A percentile compares a stretch with the other conserved stretches of the same genome.
Conservation (phyloP, 1,140 invertebrate species). For the Drosophila mojavensis region DNA sequence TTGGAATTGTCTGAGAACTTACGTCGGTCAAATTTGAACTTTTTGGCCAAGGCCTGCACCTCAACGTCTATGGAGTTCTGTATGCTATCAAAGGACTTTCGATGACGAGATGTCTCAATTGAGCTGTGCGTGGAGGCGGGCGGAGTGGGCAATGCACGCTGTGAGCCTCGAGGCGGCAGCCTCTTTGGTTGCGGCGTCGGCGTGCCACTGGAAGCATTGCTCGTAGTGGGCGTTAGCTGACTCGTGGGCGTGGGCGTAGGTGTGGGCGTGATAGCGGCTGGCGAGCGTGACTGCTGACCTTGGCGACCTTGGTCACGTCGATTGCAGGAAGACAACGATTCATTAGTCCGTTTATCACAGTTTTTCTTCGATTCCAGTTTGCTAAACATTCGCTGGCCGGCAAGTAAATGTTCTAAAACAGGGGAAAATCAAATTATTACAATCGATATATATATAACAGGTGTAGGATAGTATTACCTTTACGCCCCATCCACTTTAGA, state of each 20-base stretch:
- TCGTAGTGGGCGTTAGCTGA: slow-evolving; percentile 62
- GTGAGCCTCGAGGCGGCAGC: slow-evolving; percentile 3
- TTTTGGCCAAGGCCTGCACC: slow-evolving; percentile 9
- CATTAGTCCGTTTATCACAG: slow-evolving; percentile 35
- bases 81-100: slow-evolving; percentile 24
- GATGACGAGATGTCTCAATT: slow-evolving; percentile 18
- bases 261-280: not conserved
- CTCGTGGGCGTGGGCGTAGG: slow-evolving; percentile 15
- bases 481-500: slow-evolving; percentile 44
- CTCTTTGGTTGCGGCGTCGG: slow-evolving; percentile 36
- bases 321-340: slow-evolving; percentile 23
- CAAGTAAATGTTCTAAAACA: slow-evolving; percentile 54
- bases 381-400: slow-evolving; percentile 61
- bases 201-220: slow-evolving; percentile 61
- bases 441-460: not conserved
- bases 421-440: not conserved
- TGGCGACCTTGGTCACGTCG: not conserved
- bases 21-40: slow-evolving; percentile 38
- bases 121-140: slow-evolving; percentile 67
- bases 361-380: slow-evolving; percentile 55
- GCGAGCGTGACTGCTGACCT: not conserved
- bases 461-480: slow-evolving; percentile 30
- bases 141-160: slow-evolving; percentile 54
- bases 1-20: slow-evolving; percentile 39
- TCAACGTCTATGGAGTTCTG: slow-evolving; percentile 26